These are phyloP conservation scores for Agrochola circellaris DNA, from an alignment of 2,888 invertebrate species.

Conservation along the genomic window DNA sequence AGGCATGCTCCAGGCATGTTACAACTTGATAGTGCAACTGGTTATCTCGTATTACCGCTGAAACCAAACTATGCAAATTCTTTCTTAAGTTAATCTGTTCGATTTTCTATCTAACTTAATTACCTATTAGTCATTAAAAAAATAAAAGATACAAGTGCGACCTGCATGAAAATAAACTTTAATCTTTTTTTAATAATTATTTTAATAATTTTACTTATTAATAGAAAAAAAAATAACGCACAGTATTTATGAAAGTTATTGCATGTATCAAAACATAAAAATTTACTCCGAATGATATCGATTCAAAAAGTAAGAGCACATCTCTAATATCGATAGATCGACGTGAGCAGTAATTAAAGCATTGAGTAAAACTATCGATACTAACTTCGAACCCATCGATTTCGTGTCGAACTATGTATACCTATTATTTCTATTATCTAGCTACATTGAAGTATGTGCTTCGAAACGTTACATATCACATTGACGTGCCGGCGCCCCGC, in stretches of 20 bases:
- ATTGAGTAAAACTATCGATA: slow-evolving; percentile 34
- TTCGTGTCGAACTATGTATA: slow-evolving; percentile 22
- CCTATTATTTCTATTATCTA: slow-evolving; percentile 47
- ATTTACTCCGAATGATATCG: slow-evolving; percentile 8
- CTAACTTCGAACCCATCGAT: slow-evolving; percentile 19
- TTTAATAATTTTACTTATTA: slow-evolving; percentile 6
- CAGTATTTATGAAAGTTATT: slow-evolving; percentile 22
- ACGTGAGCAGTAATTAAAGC: slow-evolving; percentile 36
- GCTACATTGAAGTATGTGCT: slow-evolving; percentile 42
- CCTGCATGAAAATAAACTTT: slow-evolving; percentile 33
- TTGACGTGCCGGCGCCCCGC: not conserved
- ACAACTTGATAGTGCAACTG: not conserved
- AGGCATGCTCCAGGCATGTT: slow-evolving; percentile 7
- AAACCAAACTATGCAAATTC: slow-evolving; percentile 27
- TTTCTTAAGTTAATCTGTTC: slow-evolving; percentile 38
- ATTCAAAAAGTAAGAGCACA: slow-evolving; percentile 25
- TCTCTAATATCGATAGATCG: slow-evolving; percentile 38
- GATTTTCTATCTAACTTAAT: slow-evolving; percentile 50
- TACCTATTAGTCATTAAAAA: slow-evolving; percentile 39
- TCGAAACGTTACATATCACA: slow-evolving; percentile 38
- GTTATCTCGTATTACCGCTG: not conserved
- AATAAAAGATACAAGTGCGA: slow-evolving; percentile 21
- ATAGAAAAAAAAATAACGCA: slow-evolving; percentile 8
- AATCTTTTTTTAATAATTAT: slow-evolving; percentile 26
- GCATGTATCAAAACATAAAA: slow-evolving; percentile 23